Evolutionary conservation across 2,888 invertebrate genomes (phyloP).

Genomic region (Cataglyphis albicans): DNA sequence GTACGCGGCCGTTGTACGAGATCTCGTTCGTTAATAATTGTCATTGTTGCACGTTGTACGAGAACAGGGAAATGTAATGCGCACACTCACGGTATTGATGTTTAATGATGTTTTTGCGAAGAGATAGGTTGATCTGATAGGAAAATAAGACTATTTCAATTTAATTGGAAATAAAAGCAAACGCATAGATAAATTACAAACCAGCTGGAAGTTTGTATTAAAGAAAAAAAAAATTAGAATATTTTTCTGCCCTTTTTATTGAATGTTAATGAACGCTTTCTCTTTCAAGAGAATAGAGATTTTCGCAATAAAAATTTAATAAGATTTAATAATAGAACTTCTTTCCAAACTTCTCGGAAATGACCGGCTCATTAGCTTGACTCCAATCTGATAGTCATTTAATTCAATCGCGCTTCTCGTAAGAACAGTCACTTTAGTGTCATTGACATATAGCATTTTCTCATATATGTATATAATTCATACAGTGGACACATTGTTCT

Average conservation of each 20-base stretch:
- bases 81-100: conserved; percentile 22
- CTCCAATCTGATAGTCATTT: conserved; percentile 64
- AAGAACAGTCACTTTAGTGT: conserved; percentile 55
- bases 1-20: conserved; percentile 73
- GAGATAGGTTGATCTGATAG: conserved; percentile 67
- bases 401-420: conserved; percentile 30
- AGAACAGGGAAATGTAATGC: conserved; percentile 58
- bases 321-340: neutral
- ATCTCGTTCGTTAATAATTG: conserved; percentile 78
- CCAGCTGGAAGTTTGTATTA: neutral
- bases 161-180: neutral
- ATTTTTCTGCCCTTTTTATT: neutral
- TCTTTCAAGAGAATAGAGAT: neutral
- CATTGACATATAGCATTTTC: conserved; percentile 38
- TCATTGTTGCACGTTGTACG: conserved; percentile 60
- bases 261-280: neutral
- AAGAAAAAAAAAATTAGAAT: neutral
- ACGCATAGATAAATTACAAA: neutral
- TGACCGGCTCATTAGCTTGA: conserved; percentile 61
- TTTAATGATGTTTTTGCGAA: conserved; percentile 49
- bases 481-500: conserved; percentile 39
- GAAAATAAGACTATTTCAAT: conserved; percentile 18
- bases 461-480: conserved; percentile 46
- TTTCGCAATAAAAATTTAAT: neutral
- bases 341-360: conserved; percentile 26